phyloP scores from a whole-genome alignment of 2,113 vertebrate species.

The Alligator mississippiensis region DNA sequence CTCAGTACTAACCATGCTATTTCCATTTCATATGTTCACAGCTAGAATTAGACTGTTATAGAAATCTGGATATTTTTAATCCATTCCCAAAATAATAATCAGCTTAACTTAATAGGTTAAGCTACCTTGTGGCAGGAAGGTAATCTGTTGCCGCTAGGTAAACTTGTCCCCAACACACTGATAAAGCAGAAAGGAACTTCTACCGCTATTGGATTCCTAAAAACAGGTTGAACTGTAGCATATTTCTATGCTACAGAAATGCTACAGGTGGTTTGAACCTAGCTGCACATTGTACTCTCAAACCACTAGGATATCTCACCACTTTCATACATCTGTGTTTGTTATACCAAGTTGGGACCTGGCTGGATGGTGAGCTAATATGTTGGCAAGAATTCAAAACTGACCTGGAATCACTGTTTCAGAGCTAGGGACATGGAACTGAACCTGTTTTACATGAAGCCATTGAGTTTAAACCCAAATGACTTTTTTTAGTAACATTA shows the following conservation, averaged over 20 bases:
- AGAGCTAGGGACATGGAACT: background rate
- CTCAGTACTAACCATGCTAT: background rate
- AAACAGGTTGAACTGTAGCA: background rate
- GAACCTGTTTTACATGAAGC: conserved; percentile 24
- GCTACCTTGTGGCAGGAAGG: too few relatives aligned
- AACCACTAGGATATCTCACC: background rate
- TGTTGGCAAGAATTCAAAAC: background rate
- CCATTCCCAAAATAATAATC: background rate
- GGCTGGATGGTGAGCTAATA: background rate
- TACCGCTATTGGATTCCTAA: background rate
- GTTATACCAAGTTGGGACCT: background rate
- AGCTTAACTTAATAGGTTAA: background rate
- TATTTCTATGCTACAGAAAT: background rate
- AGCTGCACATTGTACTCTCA: background rate
- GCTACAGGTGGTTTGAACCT: background rate
- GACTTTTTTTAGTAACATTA: background rate
- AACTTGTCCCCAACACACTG: background rate
- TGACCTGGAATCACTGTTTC: background rate
- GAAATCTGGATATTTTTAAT: background rate
- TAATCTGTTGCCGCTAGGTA: too few relatives aligned
- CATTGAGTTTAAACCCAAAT: conserved; percentile 32
- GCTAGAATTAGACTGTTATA: background rate
- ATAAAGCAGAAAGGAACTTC: background rate
- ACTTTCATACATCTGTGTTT: background rate
- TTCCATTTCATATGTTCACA: background rate